Evolutionary conservation across 2,797 vertebrate genomes (phyloP), one percentile per base, ranked within the genome.

Genomic region (Botia almorhae): DNA sequence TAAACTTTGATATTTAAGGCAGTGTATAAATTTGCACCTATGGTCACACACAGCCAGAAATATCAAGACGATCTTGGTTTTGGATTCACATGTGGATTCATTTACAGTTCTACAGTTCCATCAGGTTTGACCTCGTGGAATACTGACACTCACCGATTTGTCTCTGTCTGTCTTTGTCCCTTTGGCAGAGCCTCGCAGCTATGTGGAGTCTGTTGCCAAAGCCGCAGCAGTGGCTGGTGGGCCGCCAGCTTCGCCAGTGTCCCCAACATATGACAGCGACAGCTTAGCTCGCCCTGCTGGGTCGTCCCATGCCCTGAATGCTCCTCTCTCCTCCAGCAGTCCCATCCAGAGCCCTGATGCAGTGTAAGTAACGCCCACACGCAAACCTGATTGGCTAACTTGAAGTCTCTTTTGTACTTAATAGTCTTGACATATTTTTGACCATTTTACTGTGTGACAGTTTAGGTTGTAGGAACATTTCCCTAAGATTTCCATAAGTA

Each of bases 131-230:
- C 4, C 3, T 3, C 7, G 55, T 13, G 33, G 7, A 64, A 65
- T 13, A 7, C n/a, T 23, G 7, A 6, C 12, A 29, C 46, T 79
- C 19, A 79, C 58, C n/a, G 8, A 6, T 72, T 5, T 64, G 48
- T 39, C 17, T 39, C 1, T 65, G 65, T 73, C 3, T 58, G 3
- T 58, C 11, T 65, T 16, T 67, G 13, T 19, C 36, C 76, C 0
- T 63, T 85, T 78, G 17, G 0, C 92, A 98, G 98, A 96, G 61
- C 96, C 98, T 33, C 93, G 96, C 84, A 99, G 96, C 89, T 99
- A 99, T 0, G 98, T 99, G 0, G 96, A 98, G 86, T 98, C 97
- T 0, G 96, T 99, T 86, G 98, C 95, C 0, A 94, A 95, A 85
- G 96, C 96, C 0, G 96, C 97, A 0, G 88, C 85, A 0, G 85